Base-by-base conservation (phyloP, 2,113 vertebrate species). In the Sitta europaea region DNA sequence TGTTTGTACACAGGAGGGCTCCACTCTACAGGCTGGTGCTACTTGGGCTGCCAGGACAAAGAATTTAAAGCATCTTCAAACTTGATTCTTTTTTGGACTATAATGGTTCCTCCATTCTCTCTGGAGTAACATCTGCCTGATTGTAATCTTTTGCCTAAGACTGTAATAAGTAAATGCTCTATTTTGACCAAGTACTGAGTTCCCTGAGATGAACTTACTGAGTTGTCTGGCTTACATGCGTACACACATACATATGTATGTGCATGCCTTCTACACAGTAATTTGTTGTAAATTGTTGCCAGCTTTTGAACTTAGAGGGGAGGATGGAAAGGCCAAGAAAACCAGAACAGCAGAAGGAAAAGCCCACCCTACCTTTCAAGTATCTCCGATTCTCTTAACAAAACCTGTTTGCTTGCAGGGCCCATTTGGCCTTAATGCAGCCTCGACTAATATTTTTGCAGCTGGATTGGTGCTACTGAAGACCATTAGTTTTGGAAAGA, bases 391-490 rank as follows among this genome's bases (percentile, higher is more conserved):
- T 92, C 48, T 96, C 71, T 84, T 87, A 66, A 77, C 29, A 90
- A 92, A 96, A 73, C n/a, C 36, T 47, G 14, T 5, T 1, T 58
- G 58, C 53, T 87, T 76, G 38, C 54, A 79, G 66, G 62, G 70
- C 50, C 61, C 50, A n/a, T 85, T 92, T 94, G 91, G 66, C 81
- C 86, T 91, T 66, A 61, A 91, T 85, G 91, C 88, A 83, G 74
- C 62, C 54, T 35, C 68, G 42, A 66, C 58, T 94, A 91, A 96
- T 96, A 90, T 96, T 94, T 96, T 95, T 91, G 62, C 94, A 96
- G 87, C 81, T 93, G 95, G 45, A 11, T 61, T 73, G 68, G 18
- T 51, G 33, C 67, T 92, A 88, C 79, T 73, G 63, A 83, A 90
- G 94, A 58, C 47, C 10, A 4, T 66, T 77, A 38, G 75, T 73